A percentile compares a stretch with the other conserved stretches of the same genome.
Conservation (phyloP, 2,888 invertebrate genomes). For the Pyrgus malvae region DNA sequence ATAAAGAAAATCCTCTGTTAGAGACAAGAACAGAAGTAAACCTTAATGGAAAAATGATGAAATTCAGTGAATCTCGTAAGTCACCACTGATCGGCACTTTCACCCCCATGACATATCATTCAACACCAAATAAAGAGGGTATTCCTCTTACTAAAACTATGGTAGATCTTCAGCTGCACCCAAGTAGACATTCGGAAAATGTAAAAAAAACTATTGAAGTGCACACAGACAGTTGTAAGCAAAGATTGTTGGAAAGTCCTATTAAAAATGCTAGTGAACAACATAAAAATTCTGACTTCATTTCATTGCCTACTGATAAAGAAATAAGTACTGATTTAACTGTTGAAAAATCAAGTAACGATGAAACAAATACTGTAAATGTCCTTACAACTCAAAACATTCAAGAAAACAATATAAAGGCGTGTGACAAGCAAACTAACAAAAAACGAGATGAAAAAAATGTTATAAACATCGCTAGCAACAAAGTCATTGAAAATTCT, state of each 20-base stretch:
- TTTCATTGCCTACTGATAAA: not conserved
- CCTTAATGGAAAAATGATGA: conserved; percentile 64
- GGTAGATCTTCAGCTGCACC: conserved; percentile 71
- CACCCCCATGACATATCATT: conserved; percentile 71
- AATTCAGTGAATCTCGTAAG: conserved; percentile 67
- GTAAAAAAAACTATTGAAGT: conserved; percentile 74
- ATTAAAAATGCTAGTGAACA: conserved; percentile 31
- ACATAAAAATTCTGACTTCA: conserved; percentile 2
- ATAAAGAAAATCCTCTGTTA: conserved; percentile 40
- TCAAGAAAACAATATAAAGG: not conserved
- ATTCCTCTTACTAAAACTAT: conserved; percentile 73
- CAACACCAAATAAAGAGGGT: conserved; percentile 73
- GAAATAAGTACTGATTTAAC: not conserved
- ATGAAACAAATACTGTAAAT: not conserved
- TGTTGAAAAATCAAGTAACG: not conserved
- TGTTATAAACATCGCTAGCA: not conserved
- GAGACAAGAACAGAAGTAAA: conserved; percentile 60
- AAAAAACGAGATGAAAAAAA: not conserved
- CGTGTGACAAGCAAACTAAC: not conserved
- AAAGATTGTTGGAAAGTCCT: conserved; percentile 45
- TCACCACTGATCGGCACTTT: conserved; percentile 68
- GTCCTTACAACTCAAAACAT: too few relatives aligned
- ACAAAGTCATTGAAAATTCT: not conserved
- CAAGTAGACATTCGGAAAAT: conserved; percentile 70
- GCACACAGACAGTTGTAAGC: conserved; percentile 62